phyloP scores from a whole-genome alignment of 2,888 invertebrate genomes.

The Serrognathus titanus region DNA sequence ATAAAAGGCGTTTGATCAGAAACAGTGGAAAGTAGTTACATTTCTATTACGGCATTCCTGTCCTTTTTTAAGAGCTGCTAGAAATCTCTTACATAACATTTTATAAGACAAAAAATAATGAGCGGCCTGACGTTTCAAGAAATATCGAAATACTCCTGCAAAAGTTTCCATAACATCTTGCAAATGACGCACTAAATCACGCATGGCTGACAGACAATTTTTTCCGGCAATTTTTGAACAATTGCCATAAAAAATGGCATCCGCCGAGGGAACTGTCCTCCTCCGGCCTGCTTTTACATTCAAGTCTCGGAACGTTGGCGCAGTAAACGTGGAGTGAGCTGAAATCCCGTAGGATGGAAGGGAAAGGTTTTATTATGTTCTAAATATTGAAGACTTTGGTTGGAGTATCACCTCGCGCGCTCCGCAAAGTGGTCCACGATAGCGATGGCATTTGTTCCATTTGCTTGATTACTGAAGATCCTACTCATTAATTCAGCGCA shows the following conservation, averaged over 20 bases:
- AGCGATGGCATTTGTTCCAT: conserved; percentile 11
- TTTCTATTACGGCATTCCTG: too few relatives aligned
- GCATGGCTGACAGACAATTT: conserved; percentile 6
- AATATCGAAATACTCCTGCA: conserved; percentile 11
- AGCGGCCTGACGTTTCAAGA: conserved; percentile 1
- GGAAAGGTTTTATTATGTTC: conserved; percentile 36
- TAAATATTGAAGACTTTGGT: conserved; percentile 35
- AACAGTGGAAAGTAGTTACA: too few relatives aligned
- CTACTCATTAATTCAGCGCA: conserved; percentile 15
- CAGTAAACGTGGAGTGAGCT: conserved; percentile 30
- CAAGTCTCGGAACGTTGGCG: conserved; percentile 29
- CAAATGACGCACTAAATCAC: conserved; percentile 13
- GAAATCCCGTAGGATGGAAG: conserved; percentile 32
- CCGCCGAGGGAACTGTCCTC: conserved; percentile 1
- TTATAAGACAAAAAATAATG: not conserved
- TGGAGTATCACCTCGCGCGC: conserved; percentile 17
- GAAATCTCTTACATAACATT: not conserved
- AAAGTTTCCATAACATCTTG: conserved; percentile 4
- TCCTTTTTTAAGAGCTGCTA: too few relatives aligned
- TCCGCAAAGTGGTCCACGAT: conserved; percentile 13
- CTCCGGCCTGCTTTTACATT: conserved; percentile 28
- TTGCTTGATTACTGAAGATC: conserved; percentile 14
- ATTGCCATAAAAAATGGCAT: conserved; percentile 11
- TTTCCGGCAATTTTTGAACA: conserved; percentile 10
- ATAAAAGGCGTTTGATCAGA: too few relatives aligned